These are phyloP conservation scores for Calephelis perditalis DNA, from an alignment of 2,888 invertebrate genomes.

Conservation along the genomic window DNA sequence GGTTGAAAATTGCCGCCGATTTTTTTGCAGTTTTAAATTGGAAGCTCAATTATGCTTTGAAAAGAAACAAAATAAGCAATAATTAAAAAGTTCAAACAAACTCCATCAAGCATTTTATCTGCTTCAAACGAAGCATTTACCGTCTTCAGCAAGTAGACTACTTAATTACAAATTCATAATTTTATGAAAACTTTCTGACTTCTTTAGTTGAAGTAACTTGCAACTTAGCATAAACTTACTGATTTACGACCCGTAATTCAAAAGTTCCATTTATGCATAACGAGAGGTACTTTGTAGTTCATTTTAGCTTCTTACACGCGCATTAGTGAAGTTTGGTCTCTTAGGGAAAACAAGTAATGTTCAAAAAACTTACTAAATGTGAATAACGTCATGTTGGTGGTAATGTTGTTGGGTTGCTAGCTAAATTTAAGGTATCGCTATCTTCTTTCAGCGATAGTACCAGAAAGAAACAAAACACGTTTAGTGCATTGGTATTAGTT, in stretches of 20 bases:
- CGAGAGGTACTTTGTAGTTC: slow-evolving; percentile 5
- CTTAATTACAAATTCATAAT: slow-evolving; percentile 31
- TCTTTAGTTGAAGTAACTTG: slow-evolving; percentile 28
- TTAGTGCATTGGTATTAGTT: too few species aligned
- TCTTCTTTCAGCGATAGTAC: too few species aligned
- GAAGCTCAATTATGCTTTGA: background rate
- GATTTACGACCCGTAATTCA: slow-evolving; percentile 24
- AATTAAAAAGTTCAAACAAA: slow-evolving; percentile 16
- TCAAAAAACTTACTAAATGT: too few species aligned
- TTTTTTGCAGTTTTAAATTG: background rate
- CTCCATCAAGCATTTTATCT: slow-evolving; percentile 25
- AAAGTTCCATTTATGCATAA: slow-evolving; percentile 23
- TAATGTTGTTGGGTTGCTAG: too few species aligned
- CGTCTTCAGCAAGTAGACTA: slow-evolving; percentile 28
- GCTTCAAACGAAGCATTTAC: slow-evolving; percentile 28
- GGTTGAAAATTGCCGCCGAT: too few species aligned
- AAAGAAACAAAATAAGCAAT: background rate
- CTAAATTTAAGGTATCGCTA: too few species aligned
- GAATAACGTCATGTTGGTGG: too few species aligned
- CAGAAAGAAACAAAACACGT: too few species aligned
- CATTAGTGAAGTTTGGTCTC: too few species aligned
- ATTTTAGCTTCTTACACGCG: too few species aligned
- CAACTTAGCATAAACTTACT: slow-evolving; percentile 25
- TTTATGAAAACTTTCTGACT: slow-evolving; percentile 29
- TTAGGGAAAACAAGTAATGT: too few species aligned